These are phyloP conservation scores for Trididemnum clinides DNA, from an alignment of 23 tunicate genomes.

Conservation along the genomic window DNA sequence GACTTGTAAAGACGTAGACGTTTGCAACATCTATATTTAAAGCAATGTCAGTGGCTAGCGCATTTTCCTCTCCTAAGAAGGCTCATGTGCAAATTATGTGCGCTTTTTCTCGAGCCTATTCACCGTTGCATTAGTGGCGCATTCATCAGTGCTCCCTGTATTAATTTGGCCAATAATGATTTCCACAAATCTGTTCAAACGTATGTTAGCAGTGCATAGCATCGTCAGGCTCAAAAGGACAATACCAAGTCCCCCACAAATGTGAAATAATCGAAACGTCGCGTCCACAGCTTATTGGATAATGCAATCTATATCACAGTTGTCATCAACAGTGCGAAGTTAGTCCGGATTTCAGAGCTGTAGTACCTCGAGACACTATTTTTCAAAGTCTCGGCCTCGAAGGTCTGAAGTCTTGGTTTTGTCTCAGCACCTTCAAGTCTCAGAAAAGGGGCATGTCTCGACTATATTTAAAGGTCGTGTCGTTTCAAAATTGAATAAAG, in stretches of 20 bases:
- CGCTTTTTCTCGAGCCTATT: background rate
- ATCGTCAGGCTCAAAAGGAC: conserved; percentile 4
- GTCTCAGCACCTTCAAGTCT: too few species aligned
- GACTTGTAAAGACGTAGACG: background rate
- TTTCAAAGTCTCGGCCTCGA: too few species aligned
- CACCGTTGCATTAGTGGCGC: background rate
- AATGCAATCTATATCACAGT: background rate
- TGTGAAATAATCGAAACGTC: background rate
- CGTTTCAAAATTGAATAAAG: too few species aligned
- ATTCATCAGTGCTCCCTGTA: conserved; percentile 21
- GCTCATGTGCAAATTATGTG: conserved; percentile 6
- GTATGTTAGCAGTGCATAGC: background rate
- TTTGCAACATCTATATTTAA: background rate
- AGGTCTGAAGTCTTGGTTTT: too few species aligned
- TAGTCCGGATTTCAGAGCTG: conserved; percentile 7
- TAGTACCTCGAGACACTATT: too few species aligned
- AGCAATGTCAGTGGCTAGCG: conserved; percentile 17
- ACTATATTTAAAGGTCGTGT: too few species aligned
- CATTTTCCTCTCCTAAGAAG: conserved; percentile 17
- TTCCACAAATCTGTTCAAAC: background rate
- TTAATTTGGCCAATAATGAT: background rate
- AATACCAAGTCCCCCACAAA: background rate
- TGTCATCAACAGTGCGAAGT: background rate
- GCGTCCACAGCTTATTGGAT: conserved; percentile 6
- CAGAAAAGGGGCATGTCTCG: too few species aligned